These are phyloP conservation scores for Rana temporaria DNA, from an alignment of 2,113 vertebrate genomes.

Conservation along the genomic window DNA sequence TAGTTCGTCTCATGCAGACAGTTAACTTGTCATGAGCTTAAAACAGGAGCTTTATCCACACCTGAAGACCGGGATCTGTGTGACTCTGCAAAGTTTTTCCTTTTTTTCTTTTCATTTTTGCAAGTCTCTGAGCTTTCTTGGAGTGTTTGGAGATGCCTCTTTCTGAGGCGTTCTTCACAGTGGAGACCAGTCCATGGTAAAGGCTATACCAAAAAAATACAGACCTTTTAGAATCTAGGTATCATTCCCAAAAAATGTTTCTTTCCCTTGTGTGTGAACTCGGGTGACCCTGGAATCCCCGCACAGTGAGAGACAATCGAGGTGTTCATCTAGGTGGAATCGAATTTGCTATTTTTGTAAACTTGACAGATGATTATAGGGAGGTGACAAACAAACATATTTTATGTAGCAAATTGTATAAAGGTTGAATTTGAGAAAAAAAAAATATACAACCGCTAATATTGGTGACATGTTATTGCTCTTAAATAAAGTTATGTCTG, in stretches of 20 bases:
- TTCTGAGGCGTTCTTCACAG: not conserved
- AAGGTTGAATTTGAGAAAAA: slow-evolving; percentile 31
- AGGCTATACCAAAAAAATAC: slow-evolving; percentile 7
- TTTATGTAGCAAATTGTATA: slow-evolving; percentile 58
- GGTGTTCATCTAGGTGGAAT: not conserved
- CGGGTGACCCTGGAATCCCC: slow-evolving; percentile 4
- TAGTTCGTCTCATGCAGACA: too few species aligned
- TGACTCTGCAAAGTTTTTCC: too few species aligned
- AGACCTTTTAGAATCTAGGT: not conserved
- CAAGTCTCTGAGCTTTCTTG: too few species aligned
- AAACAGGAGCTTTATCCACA: too few species aligned
- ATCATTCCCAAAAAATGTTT: not conserved
- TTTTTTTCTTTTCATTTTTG: too few species aligned
- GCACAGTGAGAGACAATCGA: slow-evolving; percentile 42
- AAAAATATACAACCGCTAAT: slow-evolving; percentile 4
- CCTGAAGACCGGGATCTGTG: too few species aligned
- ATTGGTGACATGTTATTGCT: slow-evolving; percentile 46
- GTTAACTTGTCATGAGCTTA: too few species aligned
- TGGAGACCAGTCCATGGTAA: too few species aligned
- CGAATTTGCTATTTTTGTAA: slow-evolving; percentile 55
- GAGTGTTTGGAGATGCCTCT: not conserved
- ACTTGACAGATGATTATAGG: slow-evolving; percentile 49
- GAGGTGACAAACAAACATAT: slow-evolving; percentile 38
- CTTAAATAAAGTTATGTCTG: slow-evolving; percentile 57
- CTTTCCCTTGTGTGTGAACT: not conserved